Evolutionary conservation across 2,113 vertebrate species (phyloP), one percentile per base, ranked within the genome.

Genomic region (Tachuris rubrigastra): DNA sequence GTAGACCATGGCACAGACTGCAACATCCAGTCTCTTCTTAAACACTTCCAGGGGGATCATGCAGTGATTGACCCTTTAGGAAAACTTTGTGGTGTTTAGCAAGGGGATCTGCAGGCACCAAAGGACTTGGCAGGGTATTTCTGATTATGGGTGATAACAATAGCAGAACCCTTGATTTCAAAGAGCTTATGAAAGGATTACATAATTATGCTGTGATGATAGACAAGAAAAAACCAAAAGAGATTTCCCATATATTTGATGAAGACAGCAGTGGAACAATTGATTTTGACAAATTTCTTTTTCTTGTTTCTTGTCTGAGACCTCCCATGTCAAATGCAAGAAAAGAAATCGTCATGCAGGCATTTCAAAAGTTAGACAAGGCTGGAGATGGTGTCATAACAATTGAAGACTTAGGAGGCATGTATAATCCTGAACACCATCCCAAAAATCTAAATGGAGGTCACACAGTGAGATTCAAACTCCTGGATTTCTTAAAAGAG

Each of bases 371-470:
- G 91, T 93, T 99, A 93, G 99, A 99, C 94, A 99, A 97, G 96
- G 98, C 98, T 1, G 98, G 98, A 10, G 99, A 99, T 9, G 99
- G 99, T 1, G 89, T 99, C 35, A 95, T 99, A 95, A 99, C 99
- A 10, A 95, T 99, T 12, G 99, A 99, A 63, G 99, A 99, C 72
- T 97, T 99, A 87, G 96, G 87, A 4, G 98, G 96, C 1, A 93
- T 99, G 6, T 99, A 99, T 62, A 99, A 99, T 27, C 98, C 73
- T 74, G 99, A 98, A 89, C 97, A 98, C 90, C 99, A 99, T 60
- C 98, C 99, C 9, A 99, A 99, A 95, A 99, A 99, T 60, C 97
- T 97, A 94, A 99, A 99, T 18, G 99, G 99, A 72, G 99, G 14
- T 27, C 49, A 50, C 49, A 50, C 49, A 50, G 24, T 14, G 49